Evolutionary conservation across 2,113 vertebrate species (phyloP).

Genomic region (Nesospiza acunhae): DNA sequence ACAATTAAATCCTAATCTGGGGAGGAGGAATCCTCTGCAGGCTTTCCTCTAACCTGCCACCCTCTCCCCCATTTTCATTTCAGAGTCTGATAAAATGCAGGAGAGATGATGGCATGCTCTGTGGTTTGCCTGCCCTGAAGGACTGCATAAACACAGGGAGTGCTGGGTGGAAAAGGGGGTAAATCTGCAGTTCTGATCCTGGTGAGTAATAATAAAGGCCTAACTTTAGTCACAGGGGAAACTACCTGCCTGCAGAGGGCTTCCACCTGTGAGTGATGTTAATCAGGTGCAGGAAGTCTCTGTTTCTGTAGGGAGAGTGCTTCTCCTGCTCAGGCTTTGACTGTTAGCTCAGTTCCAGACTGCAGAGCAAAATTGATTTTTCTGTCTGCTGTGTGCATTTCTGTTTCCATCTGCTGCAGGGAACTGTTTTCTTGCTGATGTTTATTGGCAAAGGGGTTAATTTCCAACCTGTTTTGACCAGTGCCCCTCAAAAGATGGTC

Average conservation of each 20-base stretch:
- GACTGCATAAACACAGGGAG: not conserved
- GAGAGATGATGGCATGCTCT: not conserved
- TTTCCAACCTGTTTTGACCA: not conserved
- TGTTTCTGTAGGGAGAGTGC: not conserved
- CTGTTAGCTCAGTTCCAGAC: not conserved
- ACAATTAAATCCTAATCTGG: conserved; percentile 69
- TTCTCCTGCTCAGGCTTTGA: not conserved
- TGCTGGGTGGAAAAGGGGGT: not conserved
- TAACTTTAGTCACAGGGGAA: not conserved
- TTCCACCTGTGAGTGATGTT: not conserved
- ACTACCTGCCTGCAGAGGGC: not conserved
- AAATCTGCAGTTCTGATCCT: not conserved
- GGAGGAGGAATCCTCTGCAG: conserved; percentile 22
- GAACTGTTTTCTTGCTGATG: not conserved
- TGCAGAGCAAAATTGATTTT: not conserved
- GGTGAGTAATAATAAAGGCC: not conserved
- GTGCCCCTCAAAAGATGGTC: not conserved
- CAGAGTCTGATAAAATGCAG: not conserved
- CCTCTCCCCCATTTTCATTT: not conserved
- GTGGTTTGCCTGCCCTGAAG: not conserved
- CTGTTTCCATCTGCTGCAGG: not conserved
- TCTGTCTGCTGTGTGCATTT: not conserved
- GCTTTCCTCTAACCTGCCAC: not conserved
- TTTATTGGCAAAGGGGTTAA: not conserved
- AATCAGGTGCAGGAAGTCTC: not conserved